Conservation (phyloP, 2,113 vertebrate species). For the Pseudopipra pipra region DNA sequence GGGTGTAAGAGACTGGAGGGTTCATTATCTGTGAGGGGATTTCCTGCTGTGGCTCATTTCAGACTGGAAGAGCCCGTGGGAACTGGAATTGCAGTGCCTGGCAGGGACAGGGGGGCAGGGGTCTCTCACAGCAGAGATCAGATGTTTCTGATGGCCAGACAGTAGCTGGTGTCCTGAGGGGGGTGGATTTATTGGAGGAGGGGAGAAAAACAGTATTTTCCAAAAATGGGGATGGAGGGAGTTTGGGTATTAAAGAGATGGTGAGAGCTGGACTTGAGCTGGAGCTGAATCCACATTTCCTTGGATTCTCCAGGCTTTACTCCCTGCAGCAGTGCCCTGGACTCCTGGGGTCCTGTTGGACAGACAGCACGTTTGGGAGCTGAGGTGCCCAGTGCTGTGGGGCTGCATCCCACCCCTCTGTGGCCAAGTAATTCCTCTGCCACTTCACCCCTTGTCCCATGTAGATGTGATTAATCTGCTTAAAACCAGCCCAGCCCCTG, state of each 20-base stretch:
- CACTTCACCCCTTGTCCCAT: accelerated
- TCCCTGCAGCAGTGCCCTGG: not conserved
- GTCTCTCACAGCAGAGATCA: not conserved
- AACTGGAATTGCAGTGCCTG: not conserved
- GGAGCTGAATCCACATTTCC: not conserved
- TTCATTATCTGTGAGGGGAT: not conserved
- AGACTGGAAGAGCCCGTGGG: not conserved
- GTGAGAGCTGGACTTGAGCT: not conserved
- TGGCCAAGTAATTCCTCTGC: not conserved
- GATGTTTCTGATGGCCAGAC: not conserved
- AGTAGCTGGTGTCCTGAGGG: not conserved
- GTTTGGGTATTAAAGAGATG: not conserved
- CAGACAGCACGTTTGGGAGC: not conserved
- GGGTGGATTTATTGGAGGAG: not conserved
- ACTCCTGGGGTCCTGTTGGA: accelerated
- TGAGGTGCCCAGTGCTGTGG: not conserved
- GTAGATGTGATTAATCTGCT: accelerated
- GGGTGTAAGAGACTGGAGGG: not conserved
- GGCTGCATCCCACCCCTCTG: too few relatives aligned
- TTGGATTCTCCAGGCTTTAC: accelerated
- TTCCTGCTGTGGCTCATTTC: not conserved
- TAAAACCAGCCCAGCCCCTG: not conserved
- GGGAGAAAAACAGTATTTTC: not conserved
- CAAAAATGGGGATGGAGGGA: not conserved
- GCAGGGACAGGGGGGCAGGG: not conserved